Evolutionary conservation across 2,113 vertebrate species (phyloP), one percentile per base, ranked within the genome.

Genomic region (Nettapus auritus): DNA sequence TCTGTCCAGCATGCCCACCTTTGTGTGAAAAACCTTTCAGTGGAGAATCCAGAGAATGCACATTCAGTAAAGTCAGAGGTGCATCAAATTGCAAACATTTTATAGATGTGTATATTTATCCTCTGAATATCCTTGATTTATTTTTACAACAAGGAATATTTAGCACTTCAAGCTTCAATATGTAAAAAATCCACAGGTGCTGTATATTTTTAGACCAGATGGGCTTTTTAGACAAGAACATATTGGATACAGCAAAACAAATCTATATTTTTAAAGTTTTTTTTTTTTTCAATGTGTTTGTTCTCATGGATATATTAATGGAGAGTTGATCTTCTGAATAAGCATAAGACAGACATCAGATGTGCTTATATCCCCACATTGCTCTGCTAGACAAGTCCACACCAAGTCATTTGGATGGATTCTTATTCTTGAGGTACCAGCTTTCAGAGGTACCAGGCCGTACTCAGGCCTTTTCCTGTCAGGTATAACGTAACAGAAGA

Each of bases 111-210:
- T 40, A 19, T 64, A 29, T 40, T 12, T 28, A 40, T 64, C 6
- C 13, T 22, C n/a, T 19, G 88, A 59, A 70, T 81, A 59, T 75
- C 80, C 16, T 4, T 50, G 7, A 53, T 4, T 67, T 91, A 80
- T 90, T 94, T 96, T 89, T 92, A 60, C 68, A 89, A 14, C 26
- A 67, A 66, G 48, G 13, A 63, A 50, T 93, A 88, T 74, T 95
- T 83, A 88, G 55, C 57, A 79, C 13, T 74, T 76, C 48, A 83
- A 53, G 29, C 23, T 69, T 84, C 62, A 46, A 59, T 48, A 44
- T n/a, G n/a, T 44, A 69, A 89, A 87, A 83, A 64, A 81, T 48
- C 63, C 73, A 60, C 69, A 94, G 57, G 66, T 95, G 82, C 17
- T 89, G 28, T 46, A 7, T 56, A 19, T 71, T 87, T 88, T 74